These are phyloP conservation scores for Drosophila watanabei DNA, from an alignment of 1,140 invertebrate species.

Conservation along the genomic window DNA sequence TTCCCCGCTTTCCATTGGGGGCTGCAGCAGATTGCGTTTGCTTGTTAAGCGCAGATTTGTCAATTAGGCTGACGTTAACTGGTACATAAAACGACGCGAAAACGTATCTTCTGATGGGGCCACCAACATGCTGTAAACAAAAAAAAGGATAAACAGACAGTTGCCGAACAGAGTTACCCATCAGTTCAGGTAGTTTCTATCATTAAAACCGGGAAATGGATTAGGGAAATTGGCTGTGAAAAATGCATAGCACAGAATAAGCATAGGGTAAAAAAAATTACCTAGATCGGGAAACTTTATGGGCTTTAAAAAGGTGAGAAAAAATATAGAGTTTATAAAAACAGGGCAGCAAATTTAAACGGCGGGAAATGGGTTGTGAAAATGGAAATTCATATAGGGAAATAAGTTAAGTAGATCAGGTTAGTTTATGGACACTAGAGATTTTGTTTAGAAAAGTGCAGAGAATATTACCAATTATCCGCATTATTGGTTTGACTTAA, in stretches of 20 bases:
- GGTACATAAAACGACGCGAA: conserved; percentile 48
- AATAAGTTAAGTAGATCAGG: too few relatives aligned
- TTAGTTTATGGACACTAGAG: neutral
- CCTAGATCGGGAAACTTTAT: neutral
- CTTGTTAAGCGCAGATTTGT: conserved; percentile 75
- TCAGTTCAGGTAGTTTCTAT: conserved; percentile 1
- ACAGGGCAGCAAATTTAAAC: neutral
- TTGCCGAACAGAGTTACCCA: conserved; percentile 20
- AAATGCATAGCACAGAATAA: neutral
- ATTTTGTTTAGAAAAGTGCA: neutral
- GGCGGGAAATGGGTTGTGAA: too few relatives aligned
- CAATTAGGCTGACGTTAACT: conserved; percentile 74
- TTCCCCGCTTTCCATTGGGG: conserved; percentile 11
- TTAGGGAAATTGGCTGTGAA: conserved; percentile 22
- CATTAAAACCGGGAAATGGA: conserved; percentile 2
- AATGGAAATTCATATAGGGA: too few relatives aligned
- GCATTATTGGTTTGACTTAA: neutral
- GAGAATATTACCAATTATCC: neutral
- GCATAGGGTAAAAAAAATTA: neutral
- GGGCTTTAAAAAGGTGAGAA: neutral
- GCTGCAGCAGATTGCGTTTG: conserved; percentile 64
- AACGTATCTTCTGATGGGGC: conserved; percentile 11
- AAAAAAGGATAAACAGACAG: conserved; percentile 6
- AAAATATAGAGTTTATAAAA: neutral
- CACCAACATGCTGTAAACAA: neutral